Evolutionary conservation across 2,888 invertebrate species (phyloP).

Genomic region (Noctuana brunneofusca): DNA sequence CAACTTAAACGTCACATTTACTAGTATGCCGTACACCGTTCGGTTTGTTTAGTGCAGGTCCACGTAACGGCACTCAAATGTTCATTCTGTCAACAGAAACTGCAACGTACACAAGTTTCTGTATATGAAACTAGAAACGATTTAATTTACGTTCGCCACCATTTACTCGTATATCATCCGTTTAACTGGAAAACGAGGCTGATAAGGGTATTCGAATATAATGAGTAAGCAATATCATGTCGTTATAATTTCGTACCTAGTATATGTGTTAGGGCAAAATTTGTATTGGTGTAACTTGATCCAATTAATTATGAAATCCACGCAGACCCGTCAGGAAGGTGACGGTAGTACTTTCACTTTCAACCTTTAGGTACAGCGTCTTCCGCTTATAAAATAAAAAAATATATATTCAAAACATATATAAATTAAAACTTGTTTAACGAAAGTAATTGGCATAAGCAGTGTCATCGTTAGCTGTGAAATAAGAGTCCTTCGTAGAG

Average conservation of each 20-base stretch:
- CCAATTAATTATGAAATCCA: no score
- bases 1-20: not conserved
- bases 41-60: slow-evolving; percentile 2
- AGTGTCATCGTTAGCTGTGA: not conserved
- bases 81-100: slow-evolving; percentile 17
- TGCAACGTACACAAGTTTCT: slow-evolving; percentile 8
- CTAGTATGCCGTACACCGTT: not conserved
- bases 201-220: not conserved
- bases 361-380: no score
- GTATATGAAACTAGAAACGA: slow-evolving; percentile 7
- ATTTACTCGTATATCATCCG: not conserved
- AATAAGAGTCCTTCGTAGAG: not conserved
- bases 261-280: no score
- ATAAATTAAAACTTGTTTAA: not conserved
- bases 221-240: no score
- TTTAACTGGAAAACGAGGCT: not conserved
- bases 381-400: no score
- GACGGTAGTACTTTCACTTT: no score
- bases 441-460: not conserved
- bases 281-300: no score
- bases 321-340: no score
- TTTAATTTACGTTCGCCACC: slow-evolving; percentile 8
- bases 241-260: no score
- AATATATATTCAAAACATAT: no score
- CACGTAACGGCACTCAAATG: slow-evolving; percentile 5